Evolutionary conservation across 1,140 invertebrate species (phyloP).

Genomic region (Drosophila ambigua): DNA sequence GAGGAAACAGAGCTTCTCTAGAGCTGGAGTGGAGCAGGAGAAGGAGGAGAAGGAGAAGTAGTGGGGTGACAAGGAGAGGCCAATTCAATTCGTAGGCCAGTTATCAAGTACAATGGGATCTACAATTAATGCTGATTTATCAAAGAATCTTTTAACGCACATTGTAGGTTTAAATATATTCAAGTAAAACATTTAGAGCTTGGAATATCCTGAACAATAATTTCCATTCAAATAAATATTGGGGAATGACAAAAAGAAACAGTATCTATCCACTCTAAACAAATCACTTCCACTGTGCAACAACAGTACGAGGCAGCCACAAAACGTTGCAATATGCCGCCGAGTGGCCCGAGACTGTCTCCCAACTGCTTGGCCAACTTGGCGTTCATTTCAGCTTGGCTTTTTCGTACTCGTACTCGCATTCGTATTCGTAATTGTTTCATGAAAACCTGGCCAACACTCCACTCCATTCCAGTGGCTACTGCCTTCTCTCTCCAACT

Average conservation of each 20-base stretch:
- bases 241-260: too few species aligned
- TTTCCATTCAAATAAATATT: too few species aligned
- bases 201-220: too few species aligned
- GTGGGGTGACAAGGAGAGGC: slow-evolving; percentile 35
- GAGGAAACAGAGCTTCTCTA: neutral
- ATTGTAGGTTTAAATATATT: too few species aligned
- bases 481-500: neutral
- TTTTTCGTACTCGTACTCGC: slow-evolving; percentile 38
- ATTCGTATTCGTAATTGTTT: slow-evolving; percentile 74
- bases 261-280: too few species aligned
- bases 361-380: slow-evolving; percentile 51
- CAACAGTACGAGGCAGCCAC: slow-evolving; percentile 3
- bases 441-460: slow-evolving; percentile 68
- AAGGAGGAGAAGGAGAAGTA: neutral
- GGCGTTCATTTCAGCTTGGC: slow-evolving; percentile 42
- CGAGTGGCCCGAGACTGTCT: slow-evolving; percentile 16
- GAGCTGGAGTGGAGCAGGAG: neutral
- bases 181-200: too few species aligned
- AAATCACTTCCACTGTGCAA: neutral
- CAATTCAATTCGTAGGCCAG: slow-evolving; percentile 47
- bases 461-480: too few species aligned
- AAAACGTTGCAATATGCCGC: slow-evolving; percentile 6
- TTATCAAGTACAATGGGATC: slow-evolving; percentile 30
- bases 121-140: too few species aligned
- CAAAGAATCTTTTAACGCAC: too few species aligned